A percentile compares a stretch with the other conserved stretches of the same genome.
These are phyloP conservation scores for Crotalus horridus DNA, from an alignment of 2,113 vertebrate species.

Conservation along the genomic window DNA sequence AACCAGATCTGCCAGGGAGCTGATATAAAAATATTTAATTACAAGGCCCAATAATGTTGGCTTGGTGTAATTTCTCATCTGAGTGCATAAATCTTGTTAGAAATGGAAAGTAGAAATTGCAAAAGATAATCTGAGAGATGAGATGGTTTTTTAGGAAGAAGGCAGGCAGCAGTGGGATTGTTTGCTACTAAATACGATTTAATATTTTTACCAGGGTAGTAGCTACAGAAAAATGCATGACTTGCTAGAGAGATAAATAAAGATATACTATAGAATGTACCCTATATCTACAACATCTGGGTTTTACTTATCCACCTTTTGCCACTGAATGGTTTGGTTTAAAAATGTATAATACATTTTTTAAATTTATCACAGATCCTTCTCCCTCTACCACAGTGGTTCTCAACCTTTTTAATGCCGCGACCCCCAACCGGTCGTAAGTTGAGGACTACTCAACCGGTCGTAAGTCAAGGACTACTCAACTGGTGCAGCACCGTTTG, in stretches of 20 bases:
- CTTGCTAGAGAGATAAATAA: neutral
- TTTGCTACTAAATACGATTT: neutral
- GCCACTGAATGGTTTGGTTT: neutral
- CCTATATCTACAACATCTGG: neutral
- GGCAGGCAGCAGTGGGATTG: neutral
- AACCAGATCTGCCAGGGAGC: neutral
- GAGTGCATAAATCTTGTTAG: conserved; percentile 8
- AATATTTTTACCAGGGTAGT: conserved; percentile 26
- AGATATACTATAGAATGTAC: neutral
- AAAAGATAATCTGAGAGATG: conserved; percentile 18
- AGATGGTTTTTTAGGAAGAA: neutral
- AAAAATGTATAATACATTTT: neutral
- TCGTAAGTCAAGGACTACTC: too few species aligned
- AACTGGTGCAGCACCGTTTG: too few species aligned
- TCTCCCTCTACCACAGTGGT: neutral
- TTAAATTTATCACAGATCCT: neutral
- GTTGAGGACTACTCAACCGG: too few species aligned
- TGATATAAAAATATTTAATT: conserved; percentile 23
- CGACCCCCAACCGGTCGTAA: too few species aligned
- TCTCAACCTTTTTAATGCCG: too few species aligned
- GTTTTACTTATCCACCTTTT: neutral
- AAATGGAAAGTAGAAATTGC: neutral
- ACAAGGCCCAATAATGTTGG: conserved; percentile 2
- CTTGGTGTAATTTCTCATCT: neutral
- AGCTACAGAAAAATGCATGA: neutral